A percentile compares a stretch with the other conserved stretches of the same genome.
Evolutionary conservation across 2,113 vertebrate species (phyloP).

Genomic region (Cairina moschata): DNA sequence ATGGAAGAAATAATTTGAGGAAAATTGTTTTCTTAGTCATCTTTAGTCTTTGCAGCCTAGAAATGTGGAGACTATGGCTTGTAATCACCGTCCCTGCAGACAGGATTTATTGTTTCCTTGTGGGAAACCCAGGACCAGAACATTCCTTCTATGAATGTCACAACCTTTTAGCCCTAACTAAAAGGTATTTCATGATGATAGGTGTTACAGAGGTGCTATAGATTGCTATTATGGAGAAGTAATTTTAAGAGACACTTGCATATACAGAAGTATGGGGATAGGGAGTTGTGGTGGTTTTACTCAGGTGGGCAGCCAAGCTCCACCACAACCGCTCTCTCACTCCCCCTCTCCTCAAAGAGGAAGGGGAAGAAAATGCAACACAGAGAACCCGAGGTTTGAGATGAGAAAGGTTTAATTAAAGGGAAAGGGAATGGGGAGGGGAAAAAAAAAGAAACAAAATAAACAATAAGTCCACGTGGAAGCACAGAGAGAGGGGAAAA

Average conservation of each 20-base stretch:
- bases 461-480: too few species aligned
- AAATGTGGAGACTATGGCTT: background rate
- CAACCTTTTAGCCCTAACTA: background rate
- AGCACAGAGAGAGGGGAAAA: too few species aligned
- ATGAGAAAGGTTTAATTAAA: too few species aligned
- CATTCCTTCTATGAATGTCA: background rate
- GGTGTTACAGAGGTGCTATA: background rate
- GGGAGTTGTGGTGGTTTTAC: too few species aligned
- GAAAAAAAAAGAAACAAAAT: too few species aligned
- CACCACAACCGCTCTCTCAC: too few species aligned
- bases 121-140: background rate
- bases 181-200: background rate
- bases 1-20: background rate
- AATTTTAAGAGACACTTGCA: background rate
- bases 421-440: too few species aligned
- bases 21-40: background rate
- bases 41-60: background rate
- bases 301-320: too few species aligned
- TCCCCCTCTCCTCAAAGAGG: too few species aligned
- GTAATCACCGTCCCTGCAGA: background rate
- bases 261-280: too few species aligned
- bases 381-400: too few species aligned
- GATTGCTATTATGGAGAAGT: background rate
- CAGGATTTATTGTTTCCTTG: background rate
- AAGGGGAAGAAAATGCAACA: too few species aligned